A percentile compares a stretch with the other conserved stretches of the same genome.
phyloP scores from a whole-genome alignment of 2,888 invertebrate species.

The Frankliniella intonsa region DNA sequence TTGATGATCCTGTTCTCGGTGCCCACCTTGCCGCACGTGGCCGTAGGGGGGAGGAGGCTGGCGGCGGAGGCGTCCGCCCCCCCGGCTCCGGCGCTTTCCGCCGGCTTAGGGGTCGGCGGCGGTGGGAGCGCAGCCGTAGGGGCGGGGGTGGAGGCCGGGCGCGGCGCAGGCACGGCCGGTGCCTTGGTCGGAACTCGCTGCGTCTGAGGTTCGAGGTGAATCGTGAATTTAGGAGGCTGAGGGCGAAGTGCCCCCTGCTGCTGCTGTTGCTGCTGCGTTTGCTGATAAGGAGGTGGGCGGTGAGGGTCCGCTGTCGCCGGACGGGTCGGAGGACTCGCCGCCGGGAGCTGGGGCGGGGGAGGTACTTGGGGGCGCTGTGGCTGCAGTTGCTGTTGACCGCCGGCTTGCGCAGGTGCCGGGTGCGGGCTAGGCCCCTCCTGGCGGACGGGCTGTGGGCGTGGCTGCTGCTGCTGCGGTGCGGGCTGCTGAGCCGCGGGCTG shows the following conservation, averaged over 20 bases:
- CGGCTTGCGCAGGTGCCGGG: not conserved
- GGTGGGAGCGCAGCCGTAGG: not conserved
- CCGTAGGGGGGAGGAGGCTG: not conserved
- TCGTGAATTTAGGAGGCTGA: not conserved
- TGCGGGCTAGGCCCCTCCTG: not conserved
- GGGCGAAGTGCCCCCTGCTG: not conserved
- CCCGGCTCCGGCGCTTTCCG: not conserved
- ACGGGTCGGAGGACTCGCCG: not conserved
- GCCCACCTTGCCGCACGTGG: conserved; percentile 32
- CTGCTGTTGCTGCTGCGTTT: not conserved
- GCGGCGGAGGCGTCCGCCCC: not conserved
- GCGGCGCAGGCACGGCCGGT: not conserved
- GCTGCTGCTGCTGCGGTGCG: not conserved
- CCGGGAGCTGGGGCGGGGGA: not conserved
- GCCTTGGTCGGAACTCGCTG: not conserved
- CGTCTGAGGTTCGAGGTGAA: not conserved
- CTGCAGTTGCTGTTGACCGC: not conserved
- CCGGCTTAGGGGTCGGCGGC: not conserved
- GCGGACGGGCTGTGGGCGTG: not conserved
- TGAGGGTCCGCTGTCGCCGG: too few species aligned
- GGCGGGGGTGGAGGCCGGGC: not conserved
- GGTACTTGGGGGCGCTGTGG: not conserved
- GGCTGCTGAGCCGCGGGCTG: not conserved
- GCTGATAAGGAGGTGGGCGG: not conserved
- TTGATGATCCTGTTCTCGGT: conserved; percentile 33